These are phyloP conservation scores for Danio choprae DNA, from an alignment of 2,797 vertebrate species.

Conservation along the genomic window DNA sequence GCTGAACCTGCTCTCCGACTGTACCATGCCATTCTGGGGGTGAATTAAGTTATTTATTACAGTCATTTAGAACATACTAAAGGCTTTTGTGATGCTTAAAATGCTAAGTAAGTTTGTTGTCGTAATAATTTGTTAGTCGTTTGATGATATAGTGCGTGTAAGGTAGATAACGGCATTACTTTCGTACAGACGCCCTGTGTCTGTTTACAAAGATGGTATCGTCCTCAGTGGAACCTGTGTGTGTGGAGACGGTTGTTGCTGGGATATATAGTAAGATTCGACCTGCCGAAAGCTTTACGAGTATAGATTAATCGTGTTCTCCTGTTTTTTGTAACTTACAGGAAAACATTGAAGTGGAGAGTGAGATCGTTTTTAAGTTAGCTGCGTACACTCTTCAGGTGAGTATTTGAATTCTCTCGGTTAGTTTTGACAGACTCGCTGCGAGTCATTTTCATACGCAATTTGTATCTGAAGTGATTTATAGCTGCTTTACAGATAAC, in stretches of 20 bases:
- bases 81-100: background rate
- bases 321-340: slow-evolving; percentile 65
- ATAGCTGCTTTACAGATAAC: background rate
- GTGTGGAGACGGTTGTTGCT: slow-evolving; percentile 56
- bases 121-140: background rate
- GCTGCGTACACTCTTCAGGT: slow-evolving; percentile 95
- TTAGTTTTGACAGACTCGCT: slow-evolving; percentile 39
- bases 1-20: slow-evolving; percentile 82
- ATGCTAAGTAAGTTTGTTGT: background rate
- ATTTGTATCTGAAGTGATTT: slow-evolving; percentile 55
- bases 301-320: background rate
- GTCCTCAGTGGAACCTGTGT: slow-evolving; percentile 79
- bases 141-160: background rate
- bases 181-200: background rate
- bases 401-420: slow-evolving; percentile 66
- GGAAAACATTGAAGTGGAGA: slow-evolving; percentile 92
- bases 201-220: slow-evolving; percentile 75
- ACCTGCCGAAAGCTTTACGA: rapidly evolving
- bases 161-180: background rate
- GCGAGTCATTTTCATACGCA: slow-evolving; percentile 24
- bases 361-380: slow-evolving; percentile 90
- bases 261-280: slow-evolving; percentile 36
- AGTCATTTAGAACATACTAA: background rate
- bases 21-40: slow-evolving; percentile 71
- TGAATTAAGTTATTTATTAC: rapidly evolving